Base-by-base conservation (phyloP, 2,113 vertebrate genomes). In the Odontophorus gujanensis region DNA sequence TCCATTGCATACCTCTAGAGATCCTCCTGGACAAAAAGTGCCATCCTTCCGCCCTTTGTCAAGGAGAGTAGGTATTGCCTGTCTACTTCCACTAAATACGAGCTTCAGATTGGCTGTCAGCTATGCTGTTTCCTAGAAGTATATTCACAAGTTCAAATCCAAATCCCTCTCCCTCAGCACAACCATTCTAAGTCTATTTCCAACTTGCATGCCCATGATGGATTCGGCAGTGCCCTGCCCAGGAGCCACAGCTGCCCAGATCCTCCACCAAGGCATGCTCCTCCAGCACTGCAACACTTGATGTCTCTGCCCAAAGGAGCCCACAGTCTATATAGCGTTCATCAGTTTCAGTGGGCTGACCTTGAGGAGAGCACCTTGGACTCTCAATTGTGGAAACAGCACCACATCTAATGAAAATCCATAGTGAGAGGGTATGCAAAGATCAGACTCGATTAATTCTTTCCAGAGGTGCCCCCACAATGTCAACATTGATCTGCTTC, bases 401-500 rank as follows among this genome's bases (percentile, higher is more conserved):
- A 73, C 82, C 83, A 75, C 9, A 0, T 58, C 57, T 88, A 88
- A 94, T 85, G 79, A 92, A 97, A 97, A 95, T 95, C 95, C 89
- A 94, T 81, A 92, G 63, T 18, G 34, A 87, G 76, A 94, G 73
- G 81, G 85, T 90, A 72, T 88, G 95, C 93, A 95, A 88, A 96
- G 93, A 94, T 92, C 93, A 95, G 87, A 48, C 91, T 95, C 53
- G 6, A 95, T 96, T 97, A 94, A 94, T 95, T 95, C 93, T 94
- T 96, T 94, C 93, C 85, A 94, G 91, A 94, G 91, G 91, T 95
- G 67, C 76, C 92, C 92, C 87, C 87, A 93, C 90, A 91, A 93
- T 96, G 94, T 97, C 92, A 94, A 96, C 94, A 95, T 95, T 95
- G 93, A 96, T 96, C 94, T 88, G 89, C 87, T 81, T 97, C 94